Conservation (phyloP, 2,113 vertebrate genomes). For the Ariopsis seemanni region DNA sequence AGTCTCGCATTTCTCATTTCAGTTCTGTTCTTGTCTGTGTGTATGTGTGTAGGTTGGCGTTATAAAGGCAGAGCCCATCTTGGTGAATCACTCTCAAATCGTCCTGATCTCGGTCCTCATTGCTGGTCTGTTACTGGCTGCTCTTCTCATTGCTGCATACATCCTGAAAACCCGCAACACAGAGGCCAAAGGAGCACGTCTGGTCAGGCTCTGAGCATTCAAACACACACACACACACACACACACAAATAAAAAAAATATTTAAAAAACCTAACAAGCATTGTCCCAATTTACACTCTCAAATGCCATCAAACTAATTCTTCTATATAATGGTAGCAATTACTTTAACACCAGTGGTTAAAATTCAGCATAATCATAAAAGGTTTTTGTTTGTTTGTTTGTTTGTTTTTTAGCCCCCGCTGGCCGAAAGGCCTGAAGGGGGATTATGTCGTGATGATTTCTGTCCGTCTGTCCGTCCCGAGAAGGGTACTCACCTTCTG, state of each 20-base stretch:
- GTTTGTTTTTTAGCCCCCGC: no score
- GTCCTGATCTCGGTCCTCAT: constrained; percentile 87
- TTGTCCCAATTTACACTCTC: background rate
- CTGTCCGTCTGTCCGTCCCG: no score
- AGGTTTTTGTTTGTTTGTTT: no score
- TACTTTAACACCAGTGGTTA: background rate
- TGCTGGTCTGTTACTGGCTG: constrained; percentile 81
- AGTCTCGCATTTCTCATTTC: background rate
- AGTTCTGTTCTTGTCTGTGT: background rate
- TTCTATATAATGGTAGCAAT: background rate
- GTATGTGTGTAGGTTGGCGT: constrained; percentile 62
- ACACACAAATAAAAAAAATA: background rate
- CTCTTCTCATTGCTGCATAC: constrained; percentile 79
- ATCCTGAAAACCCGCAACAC: constrained; percentile 82
- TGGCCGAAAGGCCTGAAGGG: no score
- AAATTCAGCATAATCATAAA: no score
- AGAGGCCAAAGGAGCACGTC: constrained; percentile 82
- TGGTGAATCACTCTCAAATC: constrained; percentile 74
- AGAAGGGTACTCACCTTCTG: no score
- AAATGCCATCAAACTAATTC: background rate
- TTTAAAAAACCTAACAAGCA: background rate
- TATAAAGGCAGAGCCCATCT: constrained; percentile 59
- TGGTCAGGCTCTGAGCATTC: constrained; percentile 76
- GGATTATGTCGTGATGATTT: no score
- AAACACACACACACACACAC: background rate